A percentile compares a stretch with the other conserved stretches of the same genome.
Conservation (phyloP, 2,888 invertebrate species). For the Neuroscelio doddi region DNA sequence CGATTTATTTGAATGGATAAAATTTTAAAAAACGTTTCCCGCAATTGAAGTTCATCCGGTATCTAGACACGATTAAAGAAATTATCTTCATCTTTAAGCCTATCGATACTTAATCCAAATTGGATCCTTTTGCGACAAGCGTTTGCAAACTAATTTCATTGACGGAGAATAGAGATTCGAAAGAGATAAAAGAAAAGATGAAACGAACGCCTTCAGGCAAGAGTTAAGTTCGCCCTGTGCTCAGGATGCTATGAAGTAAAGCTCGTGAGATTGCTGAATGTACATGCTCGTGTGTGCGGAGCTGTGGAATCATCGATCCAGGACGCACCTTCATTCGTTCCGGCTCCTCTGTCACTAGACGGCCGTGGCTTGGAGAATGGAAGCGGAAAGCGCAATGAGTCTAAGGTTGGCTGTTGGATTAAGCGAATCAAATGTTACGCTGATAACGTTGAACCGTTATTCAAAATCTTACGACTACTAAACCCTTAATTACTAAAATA, state of each 20-base stretch:
- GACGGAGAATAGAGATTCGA: constrained; percentile 6
- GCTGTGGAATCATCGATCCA: constrained; percentile 31
- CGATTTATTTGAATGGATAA: too few relatives aligned
- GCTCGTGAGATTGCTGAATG: constrained; percentile 24
- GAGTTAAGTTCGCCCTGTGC: neutral
- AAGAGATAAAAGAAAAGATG: constrained; percentile 2
- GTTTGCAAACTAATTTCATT: constrained; percentile 42
- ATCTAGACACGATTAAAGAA: too few relatives aligned
- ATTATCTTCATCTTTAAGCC: too few relatives aligned
- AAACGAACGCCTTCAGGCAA: neutral
- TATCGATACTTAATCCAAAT: too few relatives aligned
- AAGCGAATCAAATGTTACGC: constrained; percentile 33
- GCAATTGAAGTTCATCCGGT: too few relatives aligned
- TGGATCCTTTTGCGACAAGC: constrained; percentile 27
- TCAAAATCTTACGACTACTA: constrained; percentile 9
- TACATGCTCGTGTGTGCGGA: constrained; percentile 8
- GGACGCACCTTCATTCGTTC: constrained; percentile 29
- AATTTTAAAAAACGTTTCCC: too few relatives aligned
- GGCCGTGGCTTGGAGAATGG: constrained; percentile 24
- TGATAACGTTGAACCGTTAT: constrained; percentile 23
- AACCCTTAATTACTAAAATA: too few relatives aligned
- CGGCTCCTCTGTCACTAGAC: constrained; percentile 25
- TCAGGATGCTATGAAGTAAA: neutral
- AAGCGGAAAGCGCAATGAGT: too few relatives aligned
- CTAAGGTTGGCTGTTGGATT: constrained; percentile 33